Percentiles rank a stretch among this genome's conserved stretches.
These are phyloP conservation scores for Meriones unguiculatus DNA, from an alignment of 2,113 vertebrate genomes.

Conservation along the genomic window DNA sequence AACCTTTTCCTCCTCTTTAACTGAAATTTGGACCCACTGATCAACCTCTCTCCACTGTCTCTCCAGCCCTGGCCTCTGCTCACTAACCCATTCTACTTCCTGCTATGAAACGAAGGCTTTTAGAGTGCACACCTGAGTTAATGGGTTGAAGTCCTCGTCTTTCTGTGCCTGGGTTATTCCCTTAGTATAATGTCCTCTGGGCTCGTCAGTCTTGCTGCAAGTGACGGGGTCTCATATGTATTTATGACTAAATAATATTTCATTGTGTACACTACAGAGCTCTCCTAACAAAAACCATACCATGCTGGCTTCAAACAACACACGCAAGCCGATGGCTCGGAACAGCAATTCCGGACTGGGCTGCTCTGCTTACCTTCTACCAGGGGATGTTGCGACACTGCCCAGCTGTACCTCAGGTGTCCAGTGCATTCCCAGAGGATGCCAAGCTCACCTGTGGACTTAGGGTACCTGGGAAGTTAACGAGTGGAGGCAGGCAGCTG, in stretches of 20 bases:
- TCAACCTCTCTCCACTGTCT: neutral
- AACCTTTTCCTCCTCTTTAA: neutral
- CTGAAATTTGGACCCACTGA: neutral
- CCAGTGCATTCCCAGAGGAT: neutral
- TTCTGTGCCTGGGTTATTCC: neutral
- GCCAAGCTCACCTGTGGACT: neutral
- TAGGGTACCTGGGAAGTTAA: neutral
- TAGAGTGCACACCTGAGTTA: neutral
- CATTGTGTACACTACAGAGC: no score
- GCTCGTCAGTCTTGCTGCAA: neutral
- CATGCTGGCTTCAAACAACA: neutral
- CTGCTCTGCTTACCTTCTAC: neutral
- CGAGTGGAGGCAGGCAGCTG: neutral
- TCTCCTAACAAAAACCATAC: neutral
- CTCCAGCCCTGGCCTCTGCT: neutral
- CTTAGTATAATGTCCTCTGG: neutral
- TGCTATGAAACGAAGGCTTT: neutral
- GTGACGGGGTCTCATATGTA: neutral
- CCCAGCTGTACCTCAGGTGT: neutral
- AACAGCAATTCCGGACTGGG: neutral
- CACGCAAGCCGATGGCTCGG: no score
- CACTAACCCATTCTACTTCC: neutral
- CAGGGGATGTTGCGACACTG: neutral
- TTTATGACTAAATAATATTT: neutral
- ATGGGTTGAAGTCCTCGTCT: neutral